These are phyloP conservation scores for Elysia chlorotica DNA, from an alignment of 1,140 invertebrate species.

Conservation along the genomic window DNA sequence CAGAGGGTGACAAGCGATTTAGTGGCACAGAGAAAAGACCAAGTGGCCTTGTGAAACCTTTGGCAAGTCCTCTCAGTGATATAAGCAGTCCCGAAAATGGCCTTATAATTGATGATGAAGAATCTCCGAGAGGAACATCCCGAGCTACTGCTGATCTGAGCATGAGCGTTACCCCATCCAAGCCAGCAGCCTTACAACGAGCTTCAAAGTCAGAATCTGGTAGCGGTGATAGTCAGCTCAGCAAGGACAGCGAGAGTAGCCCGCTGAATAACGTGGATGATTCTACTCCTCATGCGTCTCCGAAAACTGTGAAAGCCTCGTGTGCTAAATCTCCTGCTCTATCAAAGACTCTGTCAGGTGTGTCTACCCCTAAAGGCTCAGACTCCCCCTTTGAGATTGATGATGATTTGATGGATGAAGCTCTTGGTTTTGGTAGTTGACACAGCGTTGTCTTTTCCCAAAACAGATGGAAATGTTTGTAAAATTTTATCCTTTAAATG, in stretches of 20 bases:
- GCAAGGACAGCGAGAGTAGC: background rate
- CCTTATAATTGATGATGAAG: slow-evolving; percentile 56
- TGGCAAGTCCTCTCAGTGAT: slow-evolving; percentile 41
- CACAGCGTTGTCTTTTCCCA: background rate
- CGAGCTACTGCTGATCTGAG: background rate
- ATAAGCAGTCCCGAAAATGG: slow-evolving; percentile 58
- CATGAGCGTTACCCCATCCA: background rate
- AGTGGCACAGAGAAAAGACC: slow-evolving; percentile 3
- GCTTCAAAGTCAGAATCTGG: background rate
- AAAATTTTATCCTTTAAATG: background rate
- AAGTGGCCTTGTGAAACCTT: background rate
- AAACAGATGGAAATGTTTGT: background rate
- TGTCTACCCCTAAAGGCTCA: slow-evolving; percentile 62
- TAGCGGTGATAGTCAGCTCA: background rate
- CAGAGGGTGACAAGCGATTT: background rate
- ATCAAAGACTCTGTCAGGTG: slow-evolving; percentile 12
- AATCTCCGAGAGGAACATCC: slow-evolving; percentile 29
- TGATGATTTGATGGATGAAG: slow-evolving; percentile 88
- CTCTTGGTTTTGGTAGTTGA: slow-evolving; percentile 61
- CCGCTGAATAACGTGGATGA: background rate
- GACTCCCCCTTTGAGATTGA: slow-evolving; percentile 80
- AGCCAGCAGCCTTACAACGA: background rate
- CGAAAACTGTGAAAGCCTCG: slow-evolving; percentile 47
- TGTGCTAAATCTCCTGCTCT: slow-evolving; percentile 56
- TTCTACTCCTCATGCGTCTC: slow-evolving; percentile 65